A percentile compares a stretch with the other conserved stretches of the same genome.
These are phyloP conservation scores for Orientallactaga bullata DNA, from an alignment of 2,113 vertebrate genomes.

Conservation along the genomic window DNA sequence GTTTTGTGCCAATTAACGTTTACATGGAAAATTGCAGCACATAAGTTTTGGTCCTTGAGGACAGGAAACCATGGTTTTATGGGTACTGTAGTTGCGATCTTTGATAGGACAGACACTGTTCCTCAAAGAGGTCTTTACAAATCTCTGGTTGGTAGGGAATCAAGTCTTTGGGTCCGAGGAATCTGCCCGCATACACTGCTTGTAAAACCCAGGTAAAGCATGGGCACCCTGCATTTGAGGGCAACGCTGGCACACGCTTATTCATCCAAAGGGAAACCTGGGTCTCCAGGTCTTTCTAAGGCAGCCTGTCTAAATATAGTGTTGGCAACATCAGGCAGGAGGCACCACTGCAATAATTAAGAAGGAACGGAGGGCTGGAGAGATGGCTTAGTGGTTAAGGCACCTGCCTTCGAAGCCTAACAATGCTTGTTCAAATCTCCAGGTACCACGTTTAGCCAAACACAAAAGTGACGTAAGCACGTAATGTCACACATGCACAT, in stretches of 20 bases:
- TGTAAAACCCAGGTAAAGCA: background rate
- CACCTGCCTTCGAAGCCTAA: no score
- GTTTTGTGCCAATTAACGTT: background rate
- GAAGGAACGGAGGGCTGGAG: background rate
- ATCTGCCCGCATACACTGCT: background rate
- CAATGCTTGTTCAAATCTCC: no score
- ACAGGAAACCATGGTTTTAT: background rate
- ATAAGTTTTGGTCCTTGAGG: background rate
- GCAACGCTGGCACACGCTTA: background rate
- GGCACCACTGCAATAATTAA: constrained; percentile 27
- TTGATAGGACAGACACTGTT: background rate
- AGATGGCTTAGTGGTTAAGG: no score
- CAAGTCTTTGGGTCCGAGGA: background rate
- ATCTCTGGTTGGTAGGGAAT: background rate
- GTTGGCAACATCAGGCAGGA: fast-evolving
- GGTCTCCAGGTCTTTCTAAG: background rate
- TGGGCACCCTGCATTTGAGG: background rate
- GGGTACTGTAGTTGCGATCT: background rate
- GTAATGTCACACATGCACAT: no score
- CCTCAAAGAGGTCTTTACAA: constrained; percentile 27
- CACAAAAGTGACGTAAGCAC: no score
- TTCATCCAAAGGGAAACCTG: background rate
- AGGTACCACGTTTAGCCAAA: no score
- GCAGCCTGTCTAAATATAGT: constrained; percentile 32
- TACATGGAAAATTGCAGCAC: background rate